Base-by-base conservation (phyloP, 2,113 vertebrate species). In the Psettodes erumei region DNA sequence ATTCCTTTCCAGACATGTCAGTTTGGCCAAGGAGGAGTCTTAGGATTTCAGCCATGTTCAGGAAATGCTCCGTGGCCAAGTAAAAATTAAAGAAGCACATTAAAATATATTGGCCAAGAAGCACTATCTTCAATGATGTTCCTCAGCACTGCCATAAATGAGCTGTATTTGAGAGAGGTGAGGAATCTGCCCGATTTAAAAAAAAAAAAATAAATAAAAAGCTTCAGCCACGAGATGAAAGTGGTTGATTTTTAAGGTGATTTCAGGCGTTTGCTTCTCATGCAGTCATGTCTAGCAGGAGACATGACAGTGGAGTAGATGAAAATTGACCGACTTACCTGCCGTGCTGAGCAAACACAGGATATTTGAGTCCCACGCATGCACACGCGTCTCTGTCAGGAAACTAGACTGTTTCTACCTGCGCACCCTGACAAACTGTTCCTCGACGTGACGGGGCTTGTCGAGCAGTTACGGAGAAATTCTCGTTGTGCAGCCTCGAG, bases 1-100 rank as follows among this genome's bases (percentile, higher is more conserved):
- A 94, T 94, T 94, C 94, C 92, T 93, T 94, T 91, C 71, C 63
- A 87, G 76, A 87, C 90, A 94, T 93, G 94, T 94, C 91, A 94
- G 88, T 87, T 87, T 82, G 87, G 79, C 86, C 87, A 80, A 90
- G 90, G 90, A 89, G 75, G 80, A 75, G 84, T 84, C 21, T 56
- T 70, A 43, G 28, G 68, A 83, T 84, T 86, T 84, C 45, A 74
- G 77, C 81, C 73, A 63, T 50, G 42, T 84, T 83, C 67, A 85
- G 73, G 80, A 83, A 88, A 76, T 45, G 25, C 82, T 84, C 60
- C 32, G 54, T 60, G 42, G 81, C 55, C 71, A 90, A 88, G 77
- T 73, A 58, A 80, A 87, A 86, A 81, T 61, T 56, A 86, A 87
- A 81, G 53, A 83, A 81, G 28, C 47, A 69, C 32, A 64, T 83